These are phyloP conservation scores for Sebastes hubbsi DNA, from an alignment of 2,797 vertebrate genomes.

Conservation along the genomic window DNA sequence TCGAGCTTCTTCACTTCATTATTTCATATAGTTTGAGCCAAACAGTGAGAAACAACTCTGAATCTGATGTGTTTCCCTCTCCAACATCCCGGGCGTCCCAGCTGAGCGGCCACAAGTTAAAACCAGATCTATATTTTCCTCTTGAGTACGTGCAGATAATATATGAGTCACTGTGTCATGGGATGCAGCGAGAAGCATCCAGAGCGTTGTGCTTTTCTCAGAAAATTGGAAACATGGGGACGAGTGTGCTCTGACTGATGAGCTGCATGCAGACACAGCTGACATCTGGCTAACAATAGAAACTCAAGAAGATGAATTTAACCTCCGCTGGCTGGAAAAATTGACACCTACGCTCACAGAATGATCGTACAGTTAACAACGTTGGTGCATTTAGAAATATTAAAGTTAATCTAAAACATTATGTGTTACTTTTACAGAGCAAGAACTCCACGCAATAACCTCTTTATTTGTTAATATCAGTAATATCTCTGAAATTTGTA, in stretches of 20 bases:
- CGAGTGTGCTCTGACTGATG: background rate
- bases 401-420: background rate
- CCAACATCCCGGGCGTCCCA: background rate
- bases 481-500: too few species aligned
- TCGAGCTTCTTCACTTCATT: background rate
- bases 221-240: constrained; percentile 34
- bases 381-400: background rate
- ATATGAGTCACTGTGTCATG: constrained; percentile 56
- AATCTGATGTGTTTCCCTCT: background rate
- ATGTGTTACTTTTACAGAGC: background rate
- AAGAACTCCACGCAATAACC: background rate
- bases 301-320: background rate
- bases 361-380: background rate
- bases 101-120: background rate
- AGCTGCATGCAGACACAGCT: constrained; percentile 18
- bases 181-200: constrained; percentile 8
- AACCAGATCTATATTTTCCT: constrained; percentile 22
- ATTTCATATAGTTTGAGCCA: background rate
- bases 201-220: background rate
- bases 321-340: background rate
- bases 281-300: constrained; percentile 42
- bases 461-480: background rate
- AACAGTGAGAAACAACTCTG: background rate
- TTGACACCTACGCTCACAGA: background rate
- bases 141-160: background rate